Conservation (phyloP, 2,113 vertebrate genomes). For the Lycocorax pyrrhopterus region DNA sequence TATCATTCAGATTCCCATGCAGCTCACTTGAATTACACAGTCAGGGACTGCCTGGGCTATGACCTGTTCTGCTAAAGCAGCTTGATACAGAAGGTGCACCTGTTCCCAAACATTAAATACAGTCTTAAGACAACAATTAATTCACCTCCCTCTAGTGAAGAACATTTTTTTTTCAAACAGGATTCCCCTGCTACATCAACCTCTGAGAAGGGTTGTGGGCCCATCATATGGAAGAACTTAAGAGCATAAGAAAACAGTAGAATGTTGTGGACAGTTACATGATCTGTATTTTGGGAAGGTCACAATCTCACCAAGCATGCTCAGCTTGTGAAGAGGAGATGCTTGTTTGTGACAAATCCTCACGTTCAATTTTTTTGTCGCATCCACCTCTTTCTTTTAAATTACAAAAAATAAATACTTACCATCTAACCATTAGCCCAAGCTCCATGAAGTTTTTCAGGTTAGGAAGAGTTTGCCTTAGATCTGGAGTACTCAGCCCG, state of each 20-base stretch:
- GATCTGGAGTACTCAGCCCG: slow-evolving; percentile 91
- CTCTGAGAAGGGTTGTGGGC: neutral
- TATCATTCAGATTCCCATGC: neutral
- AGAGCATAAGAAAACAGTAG: neutral
- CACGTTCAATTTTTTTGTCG: neutral
- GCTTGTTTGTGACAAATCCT: neutral
- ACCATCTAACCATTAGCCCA: slow-evolving; percentile 94
- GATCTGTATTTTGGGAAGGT: neutral
- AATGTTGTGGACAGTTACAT: neutral
- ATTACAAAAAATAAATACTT: slow-evolving; percentile 49
- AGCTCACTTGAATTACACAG: neutral
- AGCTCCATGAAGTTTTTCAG: slow-evolving; percentile 96
- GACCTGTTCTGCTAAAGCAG: neutral
- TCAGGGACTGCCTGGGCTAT: neutral
- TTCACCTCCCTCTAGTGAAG: neutral
- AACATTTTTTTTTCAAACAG: neutral
- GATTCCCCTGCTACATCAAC: neutral
- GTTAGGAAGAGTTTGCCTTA: slow-evolving; percentile 96
- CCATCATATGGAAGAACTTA: too few relatives aligned
- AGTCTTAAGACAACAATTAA: neutral
- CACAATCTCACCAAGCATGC: neutral
- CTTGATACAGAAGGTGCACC: neutral
- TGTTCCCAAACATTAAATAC: neutral
- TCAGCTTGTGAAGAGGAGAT: neutral
- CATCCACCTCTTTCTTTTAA: neutral